Base-by-base conservation (phyloP, 2,888 invertebrate species). In the Trichopoda pennipes region DNA sequence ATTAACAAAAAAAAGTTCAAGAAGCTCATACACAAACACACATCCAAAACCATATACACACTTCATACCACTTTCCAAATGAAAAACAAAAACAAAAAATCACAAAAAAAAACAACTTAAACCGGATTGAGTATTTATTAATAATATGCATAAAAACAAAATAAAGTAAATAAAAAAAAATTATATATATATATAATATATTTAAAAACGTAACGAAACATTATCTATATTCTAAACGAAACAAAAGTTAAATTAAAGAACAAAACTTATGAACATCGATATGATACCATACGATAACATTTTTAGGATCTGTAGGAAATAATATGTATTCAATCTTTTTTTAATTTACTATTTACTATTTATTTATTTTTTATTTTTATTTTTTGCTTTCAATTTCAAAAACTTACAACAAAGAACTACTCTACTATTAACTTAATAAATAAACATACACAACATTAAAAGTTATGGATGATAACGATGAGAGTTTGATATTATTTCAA, bases 271-370 rank as follows among this genome's bases (percentile, higher is more conserved):
- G 86, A 87, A 88, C 87, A 88, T 88, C 86, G 89, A 89, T 89
- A 88, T 88, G 88, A 88, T 88, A 87, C 87, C 89, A 87, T 88
- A 89, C 88, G 89, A 89, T 88, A 84, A 73, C 88, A 79, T 81
- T 83, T 85, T 85, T 86, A 86, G 69, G 84, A 75, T 76, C 81
- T 75, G 53, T 77, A 85, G 61, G 73, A 82, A 28, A 78, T 79
- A 81, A 78, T 19, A 74, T 70, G 64, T 78, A 70, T 78, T 63
- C 64, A 76, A 51, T 81, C 42, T 53, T 68, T 76, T 66, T 28
- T 23, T 38, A 44, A 28, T 28, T 3, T 28, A 28, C 6, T 6
- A 7, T 28, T 44, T 61, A 19, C 2, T 19, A 60, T 55, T 47
- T 23, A 23, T 63, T 61, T 44, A 61, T 35, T 66, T 75, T 70